Base-by-base conservation (phyloP, 2,797 vertebrate genomes). In the Gallinago stenura region DNA sequence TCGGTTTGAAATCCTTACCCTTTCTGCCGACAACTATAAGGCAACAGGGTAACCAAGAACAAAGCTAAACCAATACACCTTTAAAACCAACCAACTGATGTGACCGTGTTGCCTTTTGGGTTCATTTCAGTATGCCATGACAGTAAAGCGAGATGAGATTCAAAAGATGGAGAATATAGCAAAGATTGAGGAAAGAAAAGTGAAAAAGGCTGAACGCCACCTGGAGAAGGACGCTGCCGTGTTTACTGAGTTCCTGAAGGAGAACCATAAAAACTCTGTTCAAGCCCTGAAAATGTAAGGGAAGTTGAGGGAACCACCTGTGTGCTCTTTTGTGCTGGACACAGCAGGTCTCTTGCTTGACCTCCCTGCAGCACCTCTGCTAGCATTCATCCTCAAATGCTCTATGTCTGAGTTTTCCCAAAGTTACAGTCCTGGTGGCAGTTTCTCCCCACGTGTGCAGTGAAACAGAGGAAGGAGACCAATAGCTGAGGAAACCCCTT, bases 211-310 rank as follows among this genome's bases (percentile, higher is more conserved):
- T 0, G 98, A 99, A 91, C 95, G 94, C 81, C 50, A 89, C 72
- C 98, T 99, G 64, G 98, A 99, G 89, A 98, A 97, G 48, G 98
- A 99, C 1, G 97, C 98, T 9, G 64, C 97, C 13, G 77, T 95
- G 71, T 99, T 99, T 51, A 98, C 99, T 2, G 98, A 98, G 85
- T 99, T 99, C 94, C 98, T 99, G 85, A 98, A 98, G 81, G 98
- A 99, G 82, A 99, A 98, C 8, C 98, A 99, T 80, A 98, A 97
- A 95, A 98, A 97, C 66, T 98, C 98, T 0, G 90, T 98, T 71
- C 98, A 99, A 96, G 99, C 99, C 69, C 96, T 99, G 87, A 98
- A 96, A 90, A 97, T 95, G 99, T 99, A 98, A 98, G 83, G 60
- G 64, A 64, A 18, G 17, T 5, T 21, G 50, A 80, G 60, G 56